Percentiles rank a stretch among this genome's conserved stretches.
phyloP scores from a whole-genome alignment of 2,888 invertebrate genomes.

The Parthenolecanium corni region DNA sequence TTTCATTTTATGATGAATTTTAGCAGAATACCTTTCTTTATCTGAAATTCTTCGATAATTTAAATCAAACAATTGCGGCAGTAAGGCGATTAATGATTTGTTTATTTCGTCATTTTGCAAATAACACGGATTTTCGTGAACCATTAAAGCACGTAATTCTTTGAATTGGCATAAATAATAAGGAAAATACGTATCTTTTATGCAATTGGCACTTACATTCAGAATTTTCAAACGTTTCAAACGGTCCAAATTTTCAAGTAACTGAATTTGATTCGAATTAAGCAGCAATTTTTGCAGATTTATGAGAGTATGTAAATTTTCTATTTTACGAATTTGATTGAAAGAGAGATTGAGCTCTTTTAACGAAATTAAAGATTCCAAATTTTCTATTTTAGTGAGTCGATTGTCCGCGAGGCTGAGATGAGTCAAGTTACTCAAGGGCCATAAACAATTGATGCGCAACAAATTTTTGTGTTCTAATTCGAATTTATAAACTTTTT shows the following conservation, averaged over 20 bases:
- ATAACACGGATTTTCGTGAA: constrained; percentile 13
- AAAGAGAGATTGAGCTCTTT: constrained; percentile 8
- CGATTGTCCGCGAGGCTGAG: constrained; percentile 6
- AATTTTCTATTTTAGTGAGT: constrained; percentile 12
- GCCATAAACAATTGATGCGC: constrained; percentile 19
- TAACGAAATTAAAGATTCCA: constrained; percentile 1
- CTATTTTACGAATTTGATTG: constrained; percentile 12
- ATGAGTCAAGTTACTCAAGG: constrained; percentile 2
- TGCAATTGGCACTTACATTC: constrained; percentile 8
- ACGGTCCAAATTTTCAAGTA: constrained; percentile 10
- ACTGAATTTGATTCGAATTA: not conserved
- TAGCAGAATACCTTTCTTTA: constrained; percentile 10
- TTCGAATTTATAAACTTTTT: not conserved
- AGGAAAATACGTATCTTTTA: not conserved
- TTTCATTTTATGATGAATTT: constrained; percentile 15
- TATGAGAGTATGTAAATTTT: constrained; percentile 3
- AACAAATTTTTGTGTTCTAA: constrained; percentile 10
- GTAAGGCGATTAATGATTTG: constrained; percentile 4
- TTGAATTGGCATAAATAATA: constrained; percentile 13
- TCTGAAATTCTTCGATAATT: constrained; percentile 15
- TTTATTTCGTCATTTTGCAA: not conserved
- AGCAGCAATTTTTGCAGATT: constrained; percentile 3
- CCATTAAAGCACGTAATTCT: constrained; percentile 1
- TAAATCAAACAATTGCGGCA: constrained; percentile 5
- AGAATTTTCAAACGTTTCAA: constrained; percentile 2